Conservation (phyloP, 1,140 invertebrate species). For the Drosophila nannoptera region DNA sequence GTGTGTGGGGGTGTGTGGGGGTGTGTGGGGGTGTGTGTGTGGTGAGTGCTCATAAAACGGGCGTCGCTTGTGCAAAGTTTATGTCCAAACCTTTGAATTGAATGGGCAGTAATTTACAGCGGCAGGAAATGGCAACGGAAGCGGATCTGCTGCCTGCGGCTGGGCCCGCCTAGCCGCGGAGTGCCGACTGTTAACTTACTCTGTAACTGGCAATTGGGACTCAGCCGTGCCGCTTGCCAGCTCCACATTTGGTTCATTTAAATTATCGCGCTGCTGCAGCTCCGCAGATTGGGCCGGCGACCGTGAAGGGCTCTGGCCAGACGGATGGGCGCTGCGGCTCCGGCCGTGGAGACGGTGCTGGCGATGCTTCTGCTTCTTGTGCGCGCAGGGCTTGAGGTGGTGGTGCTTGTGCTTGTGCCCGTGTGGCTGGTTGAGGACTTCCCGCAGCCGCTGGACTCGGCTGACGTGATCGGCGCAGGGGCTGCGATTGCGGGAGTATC, state of each 20-base stretch:
- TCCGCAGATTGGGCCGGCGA: conserved; percentile 31
- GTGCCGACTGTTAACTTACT: conserved; percentile 56
- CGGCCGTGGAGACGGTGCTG: conserved; percentile 39
- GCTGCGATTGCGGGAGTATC: conserved; percentile 17
- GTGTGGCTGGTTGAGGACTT: conserved; percentile 67
- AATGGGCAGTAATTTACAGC: conserved; percentile 69
- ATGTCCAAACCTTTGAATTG: conserved; percentile 54
- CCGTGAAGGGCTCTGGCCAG: conserved; percentile 25
- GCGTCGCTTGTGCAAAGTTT: conserved; percentile 64
- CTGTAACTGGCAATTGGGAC: conserved; percentile 44
- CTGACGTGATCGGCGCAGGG: conserved; percentile 50
- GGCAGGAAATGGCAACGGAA: conserved; percentile 69
- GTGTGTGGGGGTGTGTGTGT: conserved; percentile 24
- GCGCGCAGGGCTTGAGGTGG: conserved; percentile 32
- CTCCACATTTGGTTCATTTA: conserved; percentile 8
- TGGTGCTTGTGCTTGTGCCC: conserved; percentile 33
- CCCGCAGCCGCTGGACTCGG: conserved; percentile 63
- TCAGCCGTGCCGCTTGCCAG: conserved; percentile 23
- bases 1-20: neutral
- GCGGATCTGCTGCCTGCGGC: conserved; percentile 50
- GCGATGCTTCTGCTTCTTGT: conserved; percentile 53
- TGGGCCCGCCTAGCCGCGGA: neutral
- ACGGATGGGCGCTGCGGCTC: conserved; percentile 29
- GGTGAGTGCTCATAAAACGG: conserved; percentile 43
- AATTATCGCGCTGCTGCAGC: conserved; percentile 18